Evolutionary conservation across 2,113 vertebrate species (phyloP).

Genomic region (Arvicanthis niloticus): DNA sequence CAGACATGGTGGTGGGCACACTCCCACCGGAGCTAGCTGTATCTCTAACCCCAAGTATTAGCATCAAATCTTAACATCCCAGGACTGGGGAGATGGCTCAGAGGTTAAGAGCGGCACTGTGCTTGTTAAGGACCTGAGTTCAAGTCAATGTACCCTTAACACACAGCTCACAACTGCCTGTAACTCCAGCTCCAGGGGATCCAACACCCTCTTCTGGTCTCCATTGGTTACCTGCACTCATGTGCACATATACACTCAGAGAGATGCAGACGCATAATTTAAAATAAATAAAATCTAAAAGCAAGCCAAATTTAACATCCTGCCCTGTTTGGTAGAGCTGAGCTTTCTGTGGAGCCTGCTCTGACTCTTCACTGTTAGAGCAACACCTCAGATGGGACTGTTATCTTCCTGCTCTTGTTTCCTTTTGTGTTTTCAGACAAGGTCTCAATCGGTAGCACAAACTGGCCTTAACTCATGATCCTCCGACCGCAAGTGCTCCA

Average conservation of each 20-base stretch:
- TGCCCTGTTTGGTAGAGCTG: not conserved
- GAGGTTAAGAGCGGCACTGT: not conserved
- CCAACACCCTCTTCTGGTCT: not conserved
- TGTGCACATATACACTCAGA: not conserved
- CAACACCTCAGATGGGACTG: not conserved
- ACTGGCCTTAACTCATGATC: not conserved
- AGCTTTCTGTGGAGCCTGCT: not conserved
- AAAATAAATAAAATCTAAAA: not conserved
- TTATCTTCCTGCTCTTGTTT: not conserved
- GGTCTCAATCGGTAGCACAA: not conserved
- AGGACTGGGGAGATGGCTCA: not conserved
- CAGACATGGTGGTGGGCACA: not conserved
- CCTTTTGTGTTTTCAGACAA: not conserved
- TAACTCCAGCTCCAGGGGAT: not conserved
- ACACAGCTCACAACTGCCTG: not conserved
- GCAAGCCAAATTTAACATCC: not conserved
- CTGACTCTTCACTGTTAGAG: not conserved
- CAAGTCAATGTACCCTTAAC: not conserved
- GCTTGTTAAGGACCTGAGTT: not conserved
- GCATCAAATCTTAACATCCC: not conserved
- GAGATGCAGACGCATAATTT: not conserved
- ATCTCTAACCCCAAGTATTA: not conserved
- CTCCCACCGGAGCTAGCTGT: not conserved
- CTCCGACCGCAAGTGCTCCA: not conserved
- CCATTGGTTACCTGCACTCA: not conserved